phyloP scores from a whole-genome alignment of 1,140 invertebrate genomes.

The Drosophila lini region DNA sequence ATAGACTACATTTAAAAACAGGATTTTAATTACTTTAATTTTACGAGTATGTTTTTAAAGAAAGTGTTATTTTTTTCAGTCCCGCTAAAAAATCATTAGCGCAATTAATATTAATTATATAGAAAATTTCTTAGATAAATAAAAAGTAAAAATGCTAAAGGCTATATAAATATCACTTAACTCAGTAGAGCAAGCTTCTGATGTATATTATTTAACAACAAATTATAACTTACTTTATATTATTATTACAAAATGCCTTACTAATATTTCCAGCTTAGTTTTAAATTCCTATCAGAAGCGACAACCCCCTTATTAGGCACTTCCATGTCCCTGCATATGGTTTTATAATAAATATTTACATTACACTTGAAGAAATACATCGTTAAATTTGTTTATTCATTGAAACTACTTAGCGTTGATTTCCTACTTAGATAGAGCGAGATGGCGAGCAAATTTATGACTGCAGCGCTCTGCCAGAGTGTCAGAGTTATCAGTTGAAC shows the following conservation, averaged over 20 bases:
- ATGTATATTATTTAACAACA: no score
- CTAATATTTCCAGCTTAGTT: background rate
- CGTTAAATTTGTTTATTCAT: slow-evolving; percentile 79
- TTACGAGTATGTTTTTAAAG: background rate
- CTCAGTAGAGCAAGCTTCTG: background rate
- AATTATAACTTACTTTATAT: no score
- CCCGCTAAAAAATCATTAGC: slow-evolving; percentile 2
- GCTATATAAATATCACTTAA: background rate
- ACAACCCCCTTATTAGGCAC: background rate
- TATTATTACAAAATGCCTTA: background rate
- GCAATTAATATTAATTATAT: slow-evolving; percentile 3
- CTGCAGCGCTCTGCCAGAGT: slow-evolving; percentile 24
- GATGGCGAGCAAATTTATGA: slow-evolving; percentile 40
- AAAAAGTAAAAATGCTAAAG: background rate
- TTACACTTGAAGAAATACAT: slow-evolving; percentile 73
- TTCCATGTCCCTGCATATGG: slow-evolving; percentile 13
- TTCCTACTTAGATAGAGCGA: slow-evolving; percentile 61
- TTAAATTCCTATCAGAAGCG: background rate
- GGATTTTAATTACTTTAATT: background rate
- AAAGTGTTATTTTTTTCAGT: slow-evolving; percentile 3
- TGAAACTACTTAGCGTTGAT: slow-evolving; percentile 73
- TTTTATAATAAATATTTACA: slow-evolving; percentile 59
- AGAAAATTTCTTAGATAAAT: background rate
- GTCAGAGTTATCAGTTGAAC: slow-evolving; percentile 60
- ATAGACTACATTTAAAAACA: background rate